These are phyloP conservation scores for Drosophila mayaguana DNA, from an alignment of 2,888 invertebrate species.

Conservation along the genomic window DNA sequence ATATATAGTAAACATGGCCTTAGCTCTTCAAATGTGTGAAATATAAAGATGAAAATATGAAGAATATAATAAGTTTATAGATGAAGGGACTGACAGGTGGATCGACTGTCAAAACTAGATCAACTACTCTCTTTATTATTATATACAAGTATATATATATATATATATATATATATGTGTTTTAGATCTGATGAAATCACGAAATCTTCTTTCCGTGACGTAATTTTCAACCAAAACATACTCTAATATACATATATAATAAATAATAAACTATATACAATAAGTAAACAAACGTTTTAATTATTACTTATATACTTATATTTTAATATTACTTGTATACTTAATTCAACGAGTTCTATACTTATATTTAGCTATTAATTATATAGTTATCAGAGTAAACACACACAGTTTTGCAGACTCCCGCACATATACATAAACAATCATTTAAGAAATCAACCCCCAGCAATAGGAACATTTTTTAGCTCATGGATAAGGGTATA, in stretches of 20 bases:
- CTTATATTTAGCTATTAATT: neutral
- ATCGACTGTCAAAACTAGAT: too few species aligned
- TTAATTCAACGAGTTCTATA: too few species aligned
- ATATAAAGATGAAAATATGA: neutral
- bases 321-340: neutral
- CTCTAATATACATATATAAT: too few species aligned
- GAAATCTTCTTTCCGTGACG: too few species aligned
- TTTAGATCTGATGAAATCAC: too few species aligned
- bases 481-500: constrained; percentile 15
- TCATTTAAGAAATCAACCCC: constrained; percentile 2
- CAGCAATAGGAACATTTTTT: neutral
- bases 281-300: neutral
- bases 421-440: neutral
- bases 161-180: too few species aligned
- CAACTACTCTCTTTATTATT: too few species aligned
- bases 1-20: neutral
- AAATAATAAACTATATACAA: neutral
- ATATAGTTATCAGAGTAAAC: too few species aligned
- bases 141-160: too few species aligned
- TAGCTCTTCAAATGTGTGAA: neutral
- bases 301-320: neutral
- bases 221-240: too few species aligned
- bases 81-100: too few species aligned
- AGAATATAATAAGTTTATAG: too few species aligned
- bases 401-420: neutral